phyloP scores from a whole-genome alignment of 1,140 invertebrate species.

The Amphibalanus amphitrite region DNA sequence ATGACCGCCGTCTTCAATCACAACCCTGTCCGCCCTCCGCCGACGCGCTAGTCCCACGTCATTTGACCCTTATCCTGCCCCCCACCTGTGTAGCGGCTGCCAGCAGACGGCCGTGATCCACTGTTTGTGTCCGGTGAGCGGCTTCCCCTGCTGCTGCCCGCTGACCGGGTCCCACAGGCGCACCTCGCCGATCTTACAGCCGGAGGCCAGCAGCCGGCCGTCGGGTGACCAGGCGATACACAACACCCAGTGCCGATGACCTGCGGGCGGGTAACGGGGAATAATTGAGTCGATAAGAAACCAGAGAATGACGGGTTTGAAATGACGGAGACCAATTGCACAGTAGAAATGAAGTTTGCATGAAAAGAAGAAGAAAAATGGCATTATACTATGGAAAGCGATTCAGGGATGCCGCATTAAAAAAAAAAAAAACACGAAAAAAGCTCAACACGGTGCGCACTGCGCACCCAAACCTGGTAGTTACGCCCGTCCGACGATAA shows the following conservation, averaged over 20 bases:
- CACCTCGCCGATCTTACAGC: slow-evolving; percentile 83
- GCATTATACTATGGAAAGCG: no score
- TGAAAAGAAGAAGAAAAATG: no score
- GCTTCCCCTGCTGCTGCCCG: slow-evolving; percentile 21
- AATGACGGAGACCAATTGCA: no score
- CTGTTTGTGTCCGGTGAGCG: slow-evolving; percentile 72
- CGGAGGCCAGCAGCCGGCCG: slow-evolving; percentile 78
- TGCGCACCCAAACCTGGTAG: no score
- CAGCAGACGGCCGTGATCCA: slow-evolving; percentile 85
- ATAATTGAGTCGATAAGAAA: neutral
- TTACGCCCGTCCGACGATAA: no score
- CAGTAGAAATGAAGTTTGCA: no score
- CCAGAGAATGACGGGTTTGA: no score
- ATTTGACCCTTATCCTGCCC: slow-evolving; percentile 18
- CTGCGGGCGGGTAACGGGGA: slow-evolving; percentile 26
- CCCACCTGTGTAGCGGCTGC: slow-evolving; percentile 77
- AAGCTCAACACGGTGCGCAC: no score
- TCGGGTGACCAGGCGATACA: slow-evolving; percentile 92
- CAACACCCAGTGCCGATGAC: slow-evolving; percentile 89
- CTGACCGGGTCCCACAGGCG: slow-evolving; percentile 76
- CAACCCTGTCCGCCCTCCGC: neutral
- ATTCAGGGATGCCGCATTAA: no score
- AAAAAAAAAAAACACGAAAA: no score
- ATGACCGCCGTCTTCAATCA: no score
- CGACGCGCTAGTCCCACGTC: slow-evolving; percentile 3